Conservation (phyloP, 2,888 invertebrate genomes). For the Germaria angustata region DNA sequence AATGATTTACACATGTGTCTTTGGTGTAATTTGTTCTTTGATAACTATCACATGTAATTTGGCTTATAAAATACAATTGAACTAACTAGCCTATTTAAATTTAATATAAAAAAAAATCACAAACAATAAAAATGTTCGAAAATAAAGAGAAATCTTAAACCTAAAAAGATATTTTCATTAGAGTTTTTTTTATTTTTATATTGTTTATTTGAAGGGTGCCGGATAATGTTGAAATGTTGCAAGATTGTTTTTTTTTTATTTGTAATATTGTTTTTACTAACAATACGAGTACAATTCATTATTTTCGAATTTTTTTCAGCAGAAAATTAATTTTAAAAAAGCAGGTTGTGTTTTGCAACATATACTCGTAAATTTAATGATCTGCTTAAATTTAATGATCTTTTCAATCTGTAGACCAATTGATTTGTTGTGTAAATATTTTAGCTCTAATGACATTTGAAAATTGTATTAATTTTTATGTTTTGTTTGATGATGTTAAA, state of each 20-base stretch:
- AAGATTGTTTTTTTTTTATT: background rate
- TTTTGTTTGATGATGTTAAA: background rate
- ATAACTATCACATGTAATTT: no score
- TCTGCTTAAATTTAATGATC: constrained; percentile 37
- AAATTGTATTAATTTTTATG: constrained; percentile 5
- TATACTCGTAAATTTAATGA: no score
- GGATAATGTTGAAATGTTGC: background rate
- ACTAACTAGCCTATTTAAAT: no score
- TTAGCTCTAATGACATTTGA: constrained; percentile 18
- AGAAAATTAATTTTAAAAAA: constrained; percentile 13
- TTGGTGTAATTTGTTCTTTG: no score
- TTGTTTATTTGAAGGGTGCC: background rate
- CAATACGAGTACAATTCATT: background rate
- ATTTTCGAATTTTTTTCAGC: background rate
- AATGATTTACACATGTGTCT: no score
- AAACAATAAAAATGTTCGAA: no score
- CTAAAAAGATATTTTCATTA: no score
- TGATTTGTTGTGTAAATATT: constrained; percentile 46
- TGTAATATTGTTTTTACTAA: background rate
- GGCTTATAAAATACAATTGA: no score
- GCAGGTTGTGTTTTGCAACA: background rate
- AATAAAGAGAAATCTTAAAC: no score
- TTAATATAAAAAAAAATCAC: no score
- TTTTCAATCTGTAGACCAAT: constrained; percentile 50
- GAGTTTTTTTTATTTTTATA: constrained; percentile 20